phyloP scores from a whole-genome alignment of 2,888 invertebrate genomes.

The Netelia inedita region DNA sequence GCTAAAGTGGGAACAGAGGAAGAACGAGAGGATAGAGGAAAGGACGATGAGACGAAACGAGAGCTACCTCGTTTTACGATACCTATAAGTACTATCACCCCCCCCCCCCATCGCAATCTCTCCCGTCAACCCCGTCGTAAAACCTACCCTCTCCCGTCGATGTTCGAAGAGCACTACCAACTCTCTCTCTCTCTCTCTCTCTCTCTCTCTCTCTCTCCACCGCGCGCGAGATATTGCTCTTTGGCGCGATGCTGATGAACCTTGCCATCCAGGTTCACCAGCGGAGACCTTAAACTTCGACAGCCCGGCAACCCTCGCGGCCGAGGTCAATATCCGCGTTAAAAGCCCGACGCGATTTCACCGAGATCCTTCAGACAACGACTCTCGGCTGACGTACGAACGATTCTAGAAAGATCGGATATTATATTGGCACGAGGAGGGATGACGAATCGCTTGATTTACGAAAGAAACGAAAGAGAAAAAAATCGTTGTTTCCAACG shows the following conservation, averaged over 20 bases:
- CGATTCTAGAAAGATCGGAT: not conserved
- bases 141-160: constrained; percentile 60
- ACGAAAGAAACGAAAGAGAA: not conserved
- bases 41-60: constrained; percentile 42
- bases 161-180: constrained; percentile 43
- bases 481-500: too few species aligned
- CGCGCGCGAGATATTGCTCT: not conserved
- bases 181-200: constrained; percentile 10
- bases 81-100: constrained; percentile 78
- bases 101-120: constrained; percentile 84
- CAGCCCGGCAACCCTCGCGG: constrained; percentile 1
- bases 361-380: constrained; percentile 17
- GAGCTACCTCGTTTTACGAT: constrained; percentile 65
- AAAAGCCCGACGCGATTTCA: constrained; percentile 42
- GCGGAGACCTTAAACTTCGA: constrained; percentile 77
- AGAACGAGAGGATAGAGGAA: constrained; percentile 26
- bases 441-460: not conserved
- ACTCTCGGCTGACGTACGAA: not conserved
- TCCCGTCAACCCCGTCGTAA: constrained; percentile 82
- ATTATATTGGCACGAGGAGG: not conserved
- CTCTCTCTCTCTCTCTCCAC: not conserved
- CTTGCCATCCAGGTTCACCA: constrained; percentile 67
- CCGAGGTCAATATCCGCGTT: constrained; percentile 74
- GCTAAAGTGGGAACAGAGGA: constrained; percentile 20
- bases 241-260: constrained; percentile 67